phyloP scores from a whole-genome alignment of 2,888 invertebrate genomes.

The Cyrtodaria siliqua region DNA sequence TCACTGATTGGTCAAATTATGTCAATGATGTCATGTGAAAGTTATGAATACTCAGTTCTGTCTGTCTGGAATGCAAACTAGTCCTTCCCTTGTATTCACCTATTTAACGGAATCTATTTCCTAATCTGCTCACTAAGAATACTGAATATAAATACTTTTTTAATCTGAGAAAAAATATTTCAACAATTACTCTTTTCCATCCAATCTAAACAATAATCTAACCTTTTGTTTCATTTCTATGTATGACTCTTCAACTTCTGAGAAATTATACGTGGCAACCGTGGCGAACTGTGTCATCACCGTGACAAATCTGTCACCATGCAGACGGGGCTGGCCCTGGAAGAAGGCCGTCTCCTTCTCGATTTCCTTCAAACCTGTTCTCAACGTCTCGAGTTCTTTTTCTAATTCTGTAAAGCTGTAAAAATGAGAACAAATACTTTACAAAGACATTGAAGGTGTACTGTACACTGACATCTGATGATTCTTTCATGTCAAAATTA shows the following conservation, averaged over 20 bases:
- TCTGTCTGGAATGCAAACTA: no score
- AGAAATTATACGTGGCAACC: slow-evolving; percentile 95
- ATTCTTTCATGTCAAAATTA: no score
- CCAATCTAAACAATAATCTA: not conserved
- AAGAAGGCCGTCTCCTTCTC: slow-evolving; percentile 95
- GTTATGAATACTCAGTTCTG: no score
- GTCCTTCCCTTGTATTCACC: no score
- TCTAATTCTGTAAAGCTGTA: slow-evolving; percentile 94
- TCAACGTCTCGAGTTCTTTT: slow-evolving; percentile 94
- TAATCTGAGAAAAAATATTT: not conserved
- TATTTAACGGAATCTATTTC: not conserved
- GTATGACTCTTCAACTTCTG: slow-evolving; percentile 96
- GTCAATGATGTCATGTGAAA: no score
- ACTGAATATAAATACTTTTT: no score
- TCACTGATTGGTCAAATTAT: no score
- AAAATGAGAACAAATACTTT: no score
- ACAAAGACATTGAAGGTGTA: no score
- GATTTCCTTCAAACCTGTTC: slow-evolving; percentile 94
- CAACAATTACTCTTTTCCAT: not conserved
- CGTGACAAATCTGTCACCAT: slow-evolving; percentile 94
- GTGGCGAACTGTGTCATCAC: slow-evolving; percentile 98
- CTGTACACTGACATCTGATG: no score
- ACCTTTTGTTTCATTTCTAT: slow-evolving; percentile 96
- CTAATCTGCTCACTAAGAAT: not conserved
- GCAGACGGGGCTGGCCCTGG: slow-evolving; percentile 88